Evolutionary conservation across 2,888 invertebrate species (phyloP).

Genomic region (Meliscaeva auricollis): DNA sequence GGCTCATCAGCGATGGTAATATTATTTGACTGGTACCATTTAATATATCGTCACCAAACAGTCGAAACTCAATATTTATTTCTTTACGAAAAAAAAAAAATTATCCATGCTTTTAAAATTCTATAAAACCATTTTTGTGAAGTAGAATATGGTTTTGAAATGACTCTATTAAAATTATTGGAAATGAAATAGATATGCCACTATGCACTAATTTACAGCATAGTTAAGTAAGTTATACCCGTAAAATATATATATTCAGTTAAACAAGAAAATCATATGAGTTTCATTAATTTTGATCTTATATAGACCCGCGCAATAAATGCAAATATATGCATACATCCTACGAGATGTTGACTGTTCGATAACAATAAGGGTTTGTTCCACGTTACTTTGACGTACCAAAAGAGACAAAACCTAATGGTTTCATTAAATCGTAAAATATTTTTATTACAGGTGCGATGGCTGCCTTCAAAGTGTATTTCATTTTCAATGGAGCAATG

Average conservation of each 20-base stretch:
- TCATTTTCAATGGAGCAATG: slow-evolving; percentile 51
- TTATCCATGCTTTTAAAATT: too few relatives aligned
- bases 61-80: background rate
- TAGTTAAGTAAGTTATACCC: too few relatives aligned
- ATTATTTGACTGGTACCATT: background rate
- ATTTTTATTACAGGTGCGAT: slow-evolving; percentile 70
- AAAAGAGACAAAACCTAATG: slow-evolving; percentile 48
- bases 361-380: slow-evolving; percentile 14
- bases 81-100: too few relatives aligned
- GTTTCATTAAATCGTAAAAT: slow-evolving; percentile 75
- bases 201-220: too few relatives aligned
- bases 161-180: too few relatives aligned
- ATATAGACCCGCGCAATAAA: too few relatives aligned
- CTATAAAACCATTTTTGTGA: too few relatives aligned
- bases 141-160: too few relatives aligned
- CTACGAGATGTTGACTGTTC: slow-evolving; percentile 2
- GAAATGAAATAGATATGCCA: too few relatives aligned
- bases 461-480: slow-evolving; percentile 57
- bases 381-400: slow-evolving; percentile 22
- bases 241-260: too few relatives aligned
- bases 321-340: background rate
- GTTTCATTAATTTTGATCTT: too few relatives aligned
- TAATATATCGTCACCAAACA: background rate
- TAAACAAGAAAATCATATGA: too few relatives aligned
- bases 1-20: slow-evolving; percentile 21